Evolutionary conservation across 2,888 invertebrate genomes (phyloP).

Genomic region (Ypsolopha sequella): DNA sequence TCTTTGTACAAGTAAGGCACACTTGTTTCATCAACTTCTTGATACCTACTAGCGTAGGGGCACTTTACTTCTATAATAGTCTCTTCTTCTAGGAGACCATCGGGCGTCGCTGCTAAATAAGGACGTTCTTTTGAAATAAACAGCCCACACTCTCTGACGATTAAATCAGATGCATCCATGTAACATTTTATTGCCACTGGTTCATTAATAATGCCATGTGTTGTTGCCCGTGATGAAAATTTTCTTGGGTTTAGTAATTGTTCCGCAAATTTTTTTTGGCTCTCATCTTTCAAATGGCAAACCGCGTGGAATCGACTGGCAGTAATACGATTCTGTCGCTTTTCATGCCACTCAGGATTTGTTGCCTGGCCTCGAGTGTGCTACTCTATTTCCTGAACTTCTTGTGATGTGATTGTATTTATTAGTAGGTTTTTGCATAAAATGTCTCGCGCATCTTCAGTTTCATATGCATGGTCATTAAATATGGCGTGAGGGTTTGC

Average conservation of each 20-base stretch:
- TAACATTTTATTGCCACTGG: background rate
- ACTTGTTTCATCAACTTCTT: background rate
- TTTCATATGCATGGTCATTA: background rate
- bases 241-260: background rate
- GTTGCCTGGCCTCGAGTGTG: background rate
- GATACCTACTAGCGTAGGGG: background rate
- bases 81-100: background rate
- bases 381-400: background rate
- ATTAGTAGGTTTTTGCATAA: background rate
- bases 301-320: too few relatives aligned
- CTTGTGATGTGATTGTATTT: background rate
- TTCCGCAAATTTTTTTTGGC: background rate
- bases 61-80: background rate
- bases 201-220: background rate
- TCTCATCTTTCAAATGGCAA: background rate
- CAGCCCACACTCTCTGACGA: background rate
- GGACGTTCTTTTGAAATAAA: background rate
- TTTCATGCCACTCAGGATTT: background rate
- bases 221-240: background rate
- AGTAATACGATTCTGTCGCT: background rate
- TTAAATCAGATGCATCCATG: background rate
- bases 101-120: background rate
- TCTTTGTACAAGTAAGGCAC: background rate
- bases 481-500: background rate
- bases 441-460: background rate